These are phyloP conservation scores for Poecilia wingei DNA, from an alignment of 2,797 vertebrate species.

Conservation along the genomic window DNA sequence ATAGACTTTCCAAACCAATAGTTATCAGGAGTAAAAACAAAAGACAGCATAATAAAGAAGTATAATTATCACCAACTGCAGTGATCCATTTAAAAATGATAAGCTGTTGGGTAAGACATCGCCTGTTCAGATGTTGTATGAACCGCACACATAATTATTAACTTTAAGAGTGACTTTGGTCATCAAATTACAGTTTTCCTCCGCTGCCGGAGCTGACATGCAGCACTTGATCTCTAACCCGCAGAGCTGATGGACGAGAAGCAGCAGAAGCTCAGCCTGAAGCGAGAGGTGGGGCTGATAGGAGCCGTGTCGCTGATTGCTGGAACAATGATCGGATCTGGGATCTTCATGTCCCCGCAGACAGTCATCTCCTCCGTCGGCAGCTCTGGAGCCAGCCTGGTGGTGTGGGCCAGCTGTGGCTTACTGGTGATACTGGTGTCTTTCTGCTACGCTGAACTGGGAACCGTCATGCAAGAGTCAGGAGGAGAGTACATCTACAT, in stretches of 20 bases:
- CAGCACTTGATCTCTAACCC: not conserved
- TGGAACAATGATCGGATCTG: slow-evolving; percentile 89
- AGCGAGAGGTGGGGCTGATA: slow-evolving; percentile 83
- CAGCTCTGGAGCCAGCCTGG: slow-evolving; percentile 86
- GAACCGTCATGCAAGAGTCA: slow-evolving; percentile 87
- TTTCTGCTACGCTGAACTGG: slow-evolving; percentile 88
- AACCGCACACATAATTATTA: slow-evolving; percentile 69
- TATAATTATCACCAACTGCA: not conserved
- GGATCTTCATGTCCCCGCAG: slow-evolving; percentile 93
- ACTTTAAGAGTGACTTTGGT: slow-evolving; percentile 58
- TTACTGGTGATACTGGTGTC: slow-evolving; percentile 81
- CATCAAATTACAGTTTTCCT: slow-evolving; percentile 12
- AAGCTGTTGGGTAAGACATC: not conserved
- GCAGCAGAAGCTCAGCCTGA: slow-evolving; percentile 75
- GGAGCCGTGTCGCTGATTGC: slow-evolving; percentile 85
- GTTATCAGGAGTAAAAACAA: not conserved
- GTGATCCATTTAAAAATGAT: not conserved
- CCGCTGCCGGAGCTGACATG: not conserved
- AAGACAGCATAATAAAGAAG: not conserved
- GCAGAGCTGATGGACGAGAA: slow-evolving; percentile 33
- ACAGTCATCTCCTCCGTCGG: slow-evolving; percentile 82
- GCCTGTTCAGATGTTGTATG: not conserved
- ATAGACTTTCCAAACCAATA: not conserved
- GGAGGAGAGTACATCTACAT: slow-evolving; percentile 92
- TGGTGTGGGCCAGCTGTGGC: slow-evolving; percentile 87